These are phyloP conservation scores for Aythya fuligula DNA, from an alignment of 2,797 vertebrate genomes.

Conservation along the genomic window DNA sequence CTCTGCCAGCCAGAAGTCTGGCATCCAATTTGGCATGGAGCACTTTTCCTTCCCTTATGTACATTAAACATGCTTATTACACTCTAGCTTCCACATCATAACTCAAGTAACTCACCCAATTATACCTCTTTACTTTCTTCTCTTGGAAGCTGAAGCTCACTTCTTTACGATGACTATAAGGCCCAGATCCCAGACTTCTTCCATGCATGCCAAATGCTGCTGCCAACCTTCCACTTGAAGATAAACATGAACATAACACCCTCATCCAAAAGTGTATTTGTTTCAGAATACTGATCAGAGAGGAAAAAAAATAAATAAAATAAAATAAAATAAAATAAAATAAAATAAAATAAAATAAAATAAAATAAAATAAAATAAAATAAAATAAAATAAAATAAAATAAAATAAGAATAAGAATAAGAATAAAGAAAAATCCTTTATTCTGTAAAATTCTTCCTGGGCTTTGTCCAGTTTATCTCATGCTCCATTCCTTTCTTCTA, in stretches of 20 bases:
- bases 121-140: conserved; percentile 5
- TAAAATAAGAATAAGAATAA: no score
- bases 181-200: background rate
- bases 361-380: no score
- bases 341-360: no score
- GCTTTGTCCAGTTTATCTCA: background rate
- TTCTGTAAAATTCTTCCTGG: background rate
- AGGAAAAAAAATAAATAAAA: background rate
- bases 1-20: background rate
- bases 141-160: background rate
- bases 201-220: background rate
- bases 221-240: conserved; percentile 20
- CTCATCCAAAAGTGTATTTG: background rate
- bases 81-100: background rate
- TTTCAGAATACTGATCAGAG: background rate
- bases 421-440: background rate
- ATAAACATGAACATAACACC: background rate
- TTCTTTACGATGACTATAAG: background rate
- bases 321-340: no score
- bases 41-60: background rate
- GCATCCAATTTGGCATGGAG: background rate
- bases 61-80: background rate
- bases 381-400: no score
- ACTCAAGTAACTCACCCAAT: conserved; percentile 12
- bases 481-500: background rate